phyloP scores from a whole-genome alignment of 2,888 invertebrate species.

The Cerceris rybyensis region DNA sequence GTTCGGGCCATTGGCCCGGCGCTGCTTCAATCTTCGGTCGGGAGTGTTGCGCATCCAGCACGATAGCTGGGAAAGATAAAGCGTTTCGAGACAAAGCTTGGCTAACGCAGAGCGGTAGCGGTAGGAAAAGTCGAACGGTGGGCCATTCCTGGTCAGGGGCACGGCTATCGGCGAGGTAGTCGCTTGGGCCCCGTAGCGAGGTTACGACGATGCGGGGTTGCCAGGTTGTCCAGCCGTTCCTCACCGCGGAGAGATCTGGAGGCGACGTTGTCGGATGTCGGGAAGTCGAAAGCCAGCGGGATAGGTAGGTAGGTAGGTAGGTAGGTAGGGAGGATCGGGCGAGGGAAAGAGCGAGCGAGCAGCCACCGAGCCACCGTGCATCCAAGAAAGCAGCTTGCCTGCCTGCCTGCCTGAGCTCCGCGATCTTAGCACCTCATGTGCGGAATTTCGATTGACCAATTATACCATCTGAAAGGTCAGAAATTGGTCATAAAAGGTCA shows the following conservation, averaged over 20 bases:
- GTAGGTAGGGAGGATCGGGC: conserved; percentile 8
- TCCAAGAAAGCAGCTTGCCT: no score
- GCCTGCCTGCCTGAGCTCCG: no score
- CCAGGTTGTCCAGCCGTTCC: conserved; percentile 8
- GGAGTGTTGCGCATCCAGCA: no score
- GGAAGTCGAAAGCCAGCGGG: neutral
- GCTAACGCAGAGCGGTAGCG: conserved; percentile 51
- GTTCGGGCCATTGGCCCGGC: no score
- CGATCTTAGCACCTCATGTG: no score
- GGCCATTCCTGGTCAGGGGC: conserved; percentile 20
- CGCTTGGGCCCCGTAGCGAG: conserved; percentile 27
- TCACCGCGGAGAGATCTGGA: conserved; percentile 36
- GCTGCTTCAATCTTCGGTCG: no score
- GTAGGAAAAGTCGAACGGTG: conserved; percentile 45
- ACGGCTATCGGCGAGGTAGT: neutral
- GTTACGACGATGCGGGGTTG: conserved; percentile 43
- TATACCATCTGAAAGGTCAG: no score
- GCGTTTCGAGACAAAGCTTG: conserved; percentile 17
- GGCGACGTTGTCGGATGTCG: conserved; percentile 39
- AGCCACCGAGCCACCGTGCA: neutral
- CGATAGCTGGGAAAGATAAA: neutral
- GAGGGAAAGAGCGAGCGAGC: conserved; percentile 5
- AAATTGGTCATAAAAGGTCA: no score
- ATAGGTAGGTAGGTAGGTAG: conserved; percentile 18
- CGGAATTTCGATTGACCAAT: no score